A percentile compares a stretch with the other conserved stretches of the same genome.
Conservation (phyloP, 2,888 invertebrate genomes). For the Andrena bucephala region DNA sequence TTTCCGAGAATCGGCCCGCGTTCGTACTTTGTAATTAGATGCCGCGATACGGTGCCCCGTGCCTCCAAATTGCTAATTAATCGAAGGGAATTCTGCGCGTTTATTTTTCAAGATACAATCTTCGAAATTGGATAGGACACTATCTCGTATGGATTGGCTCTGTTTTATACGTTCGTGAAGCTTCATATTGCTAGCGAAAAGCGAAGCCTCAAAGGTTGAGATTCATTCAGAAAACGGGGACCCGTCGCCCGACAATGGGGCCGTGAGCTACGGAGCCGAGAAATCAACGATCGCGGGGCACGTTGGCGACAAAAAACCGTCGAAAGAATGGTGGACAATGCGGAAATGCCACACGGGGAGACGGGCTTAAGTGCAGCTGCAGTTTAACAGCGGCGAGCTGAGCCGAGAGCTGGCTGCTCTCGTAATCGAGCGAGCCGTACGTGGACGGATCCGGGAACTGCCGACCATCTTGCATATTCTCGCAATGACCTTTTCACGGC, state of each 20-base stretch:
- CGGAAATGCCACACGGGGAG: constrained; percentile 58
- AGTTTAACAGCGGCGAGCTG: constrained; percentile 34
- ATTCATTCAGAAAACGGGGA: constrained; percentile 34
- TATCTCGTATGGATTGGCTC: too few species aligned
- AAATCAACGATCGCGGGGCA: constrained; percentile 46
- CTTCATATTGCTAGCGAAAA: not conserved
- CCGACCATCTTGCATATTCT: constrained; percentile 38
- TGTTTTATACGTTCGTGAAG: not conserved
- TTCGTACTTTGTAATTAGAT: not conserved
- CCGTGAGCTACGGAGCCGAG: constrained; percentile 34
- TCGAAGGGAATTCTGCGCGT: not conserved
- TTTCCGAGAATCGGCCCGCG: not conserved
- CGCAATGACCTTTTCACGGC: constrained; percentile 57
- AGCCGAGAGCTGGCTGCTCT: constrained; percentile 23
- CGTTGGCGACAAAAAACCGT: not conserved
- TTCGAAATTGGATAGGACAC: too few species aligned
- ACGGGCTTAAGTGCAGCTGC: constrained; percentile 53
- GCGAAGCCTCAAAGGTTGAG: not conserved
- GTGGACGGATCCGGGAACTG: constrained; percentile 38
- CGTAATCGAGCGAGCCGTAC: constrained; percentile 49
- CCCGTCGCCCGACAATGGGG: constrained; percentile 33
- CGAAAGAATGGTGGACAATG: constrained; percentile 54
- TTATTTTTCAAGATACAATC: too few species aligned
- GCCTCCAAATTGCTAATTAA: not conserved
- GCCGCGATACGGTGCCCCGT: not conserved